phyloP scores from a whole-genome alignment of 2,797 vertebrate genomes.

The Phataginus tricuspis region DNA sequence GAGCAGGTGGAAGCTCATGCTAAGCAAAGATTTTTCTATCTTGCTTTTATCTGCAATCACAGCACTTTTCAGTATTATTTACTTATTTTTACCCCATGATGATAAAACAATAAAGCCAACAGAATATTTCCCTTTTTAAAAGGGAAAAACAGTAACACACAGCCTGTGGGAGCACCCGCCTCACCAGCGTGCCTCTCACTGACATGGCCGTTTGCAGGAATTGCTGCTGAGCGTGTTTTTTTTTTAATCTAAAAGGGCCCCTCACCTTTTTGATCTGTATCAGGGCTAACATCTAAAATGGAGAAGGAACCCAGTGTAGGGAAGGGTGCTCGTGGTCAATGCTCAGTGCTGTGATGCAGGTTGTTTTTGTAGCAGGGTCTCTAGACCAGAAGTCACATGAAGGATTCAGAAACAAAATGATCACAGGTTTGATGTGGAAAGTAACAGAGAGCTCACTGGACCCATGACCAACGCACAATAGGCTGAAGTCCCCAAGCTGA shows the following conservation, averaged over 20 bases:
- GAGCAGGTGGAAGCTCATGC: background rate
- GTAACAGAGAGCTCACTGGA: background rate
- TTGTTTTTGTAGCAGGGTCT: background rate
- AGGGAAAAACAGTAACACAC: background rate
- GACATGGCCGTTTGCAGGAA: background rate
- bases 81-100: background rate
- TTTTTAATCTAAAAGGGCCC: background rate
- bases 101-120: slow-evolving; percentile 16
- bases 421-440: background rate
- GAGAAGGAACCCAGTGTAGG: background rate
- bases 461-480: background rate
- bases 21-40: background rate
- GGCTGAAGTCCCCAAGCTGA: fast-evolving
- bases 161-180: background rate
- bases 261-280: too few relatives aligned
- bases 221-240: background rate
- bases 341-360: background rate
- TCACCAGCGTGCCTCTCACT: background rate
- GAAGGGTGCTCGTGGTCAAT: background rate
- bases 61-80: slow-evolving; percentile 15
- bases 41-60: background rate
- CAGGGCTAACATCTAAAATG: background rate
- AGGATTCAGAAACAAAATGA: background rate
- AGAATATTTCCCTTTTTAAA: background rate
- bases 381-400: background rate